These are phyloP conservation scores for Brachyhypopomus occidentalis DNA, from an alignment of 2,113 vertebrate species.

Conservation along the genomic window DNA sequence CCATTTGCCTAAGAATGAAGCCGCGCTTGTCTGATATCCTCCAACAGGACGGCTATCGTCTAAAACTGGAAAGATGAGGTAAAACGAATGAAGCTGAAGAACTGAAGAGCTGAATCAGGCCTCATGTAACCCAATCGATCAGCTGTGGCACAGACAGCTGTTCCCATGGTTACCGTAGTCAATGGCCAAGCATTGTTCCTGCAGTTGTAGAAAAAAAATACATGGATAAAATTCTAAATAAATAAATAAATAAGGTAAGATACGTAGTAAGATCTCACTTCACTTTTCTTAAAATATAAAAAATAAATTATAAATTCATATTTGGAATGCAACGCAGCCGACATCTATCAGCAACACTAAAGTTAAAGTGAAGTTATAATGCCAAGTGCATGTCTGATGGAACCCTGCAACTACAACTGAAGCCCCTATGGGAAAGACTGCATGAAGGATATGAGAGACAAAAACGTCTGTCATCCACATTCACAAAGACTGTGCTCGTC, in stretches of 20 bases:
- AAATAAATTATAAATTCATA: no score
- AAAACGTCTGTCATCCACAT: no score
- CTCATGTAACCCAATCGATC: slow-evolving; percentile 66
- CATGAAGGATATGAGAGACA: no score
- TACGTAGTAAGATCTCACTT: neutral
- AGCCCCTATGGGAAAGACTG: no score
- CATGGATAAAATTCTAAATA: slow-evolving; percentile 34
- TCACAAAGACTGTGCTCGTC: no score
- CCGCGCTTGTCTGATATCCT: neutral
- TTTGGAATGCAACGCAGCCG: no score
- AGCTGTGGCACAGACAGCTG: slow-evolving; percentile 44
- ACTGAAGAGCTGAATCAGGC: slow-evolving; percentile 59
- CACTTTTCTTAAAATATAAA: no score
- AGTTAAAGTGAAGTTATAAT: no score
- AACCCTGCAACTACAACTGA: no score
- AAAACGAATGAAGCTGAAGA: slow-evolving; percentile 37
- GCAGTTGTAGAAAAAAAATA: slow-evolving; percentile 37
- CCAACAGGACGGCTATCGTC: slow-evolving; percentile 19
- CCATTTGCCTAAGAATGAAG: neutral
- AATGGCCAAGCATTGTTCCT: slow-evolving; percentile 50
- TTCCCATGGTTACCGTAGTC: slow-evolving; percentile 68
- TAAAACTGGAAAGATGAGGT: slow-evolving; percentile 17
- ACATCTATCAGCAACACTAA: no score
- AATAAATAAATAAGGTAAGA: neutral
- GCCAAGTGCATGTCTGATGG: no score